Evolutionary conservation across 2,113 vertebrate genomes (phyloP), one percentile per base, ranked within the genome.

Genomic region (Gnathonemus longibarbis): DNA sequence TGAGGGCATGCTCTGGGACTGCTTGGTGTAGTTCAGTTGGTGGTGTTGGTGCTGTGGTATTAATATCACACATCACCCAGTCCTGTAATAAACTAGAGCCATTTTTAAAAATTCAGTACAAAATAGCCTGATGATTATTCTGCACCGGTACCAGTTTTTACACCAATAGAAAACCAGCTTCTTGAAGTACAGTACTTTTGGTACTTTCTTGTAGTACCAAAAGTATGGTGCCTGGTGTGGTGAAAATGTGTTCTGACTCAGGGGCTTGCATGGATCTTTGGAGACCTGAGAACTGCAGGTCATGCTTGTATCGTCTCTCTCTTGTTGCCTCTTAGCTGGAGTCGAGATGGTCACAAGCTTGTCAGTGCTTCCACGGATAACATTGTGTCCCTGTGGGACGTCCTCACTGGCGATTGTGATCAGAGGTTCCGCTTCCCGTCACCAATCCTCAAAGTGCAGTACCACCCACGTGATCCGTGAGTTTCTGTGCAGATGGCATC

Each of bases 331-430:
- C 66, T 1, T 91, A 99, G 98, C 93, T 99, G 98, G 98, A 99
- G 98, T 94, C 95, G 98, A 95, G 98, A 99, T 6, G 98, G 98
- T 1, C 98, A 99, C 95, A 99, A 99, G 53, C 95, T 99, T 88
- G 98, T 98, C 87, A 99, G 98, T 0, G 98, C 98, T 3, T 99
- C 98, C 27, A 99, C 98, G 0, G 98, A 99, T 90, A 99, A 99
- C 95, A 99, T 99, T 0, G 98, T 99, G 52, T 99, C 98, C 0
- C 97, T 99, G 93, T 99, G 98, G 98, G 98, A 99, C 4, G 98
- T 99, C 84, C 96, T 99, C 53, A 97, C 97, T 0, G 98, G 98
- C 87, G 98, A 99, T 94, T 99, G 98, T 0, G 98, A 99, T 95
- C 98, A 99, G 95, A 94, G 98, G 1, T 99, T 99, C 91, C 97